These are phyloP conservation scores for Hestina assimilis DNA, from an alignment of 1,140 invertebrate species.

Conservation along the genomic window DNA sequence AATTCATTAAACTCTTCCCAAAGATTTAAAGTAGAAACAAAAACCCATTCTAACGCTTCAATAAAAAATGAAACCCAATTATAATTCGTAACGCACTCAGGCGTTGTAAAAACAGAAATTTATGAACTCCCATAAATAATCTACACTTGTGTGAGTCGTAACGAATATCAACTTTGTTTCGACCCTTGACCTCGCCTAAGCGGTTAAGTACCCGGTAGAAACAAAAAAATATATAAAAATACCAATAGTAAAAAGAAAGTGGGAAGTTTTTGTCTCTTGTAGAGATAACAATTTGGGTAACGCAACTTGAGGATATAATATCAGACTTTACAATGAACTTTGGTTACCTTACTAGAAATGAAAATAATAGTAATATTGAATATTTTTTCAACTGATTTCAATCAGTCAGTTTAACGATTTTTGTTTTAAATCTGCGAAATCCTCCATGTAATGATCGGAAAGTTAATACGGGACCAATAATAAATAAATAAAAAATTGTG, in stretches of 20 bases:
- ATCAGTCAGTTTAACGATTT: no score
- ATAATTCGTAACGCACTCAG: slow-evolving; percentile 21
- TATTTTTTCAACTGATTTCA: no score
- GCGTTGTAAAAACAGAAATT: slow-evolving; percentile 23
- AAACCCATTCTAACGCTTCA: slow-evolving; percentile 23
- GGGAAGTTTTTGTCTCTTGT: slow-evolving; percentile 61
- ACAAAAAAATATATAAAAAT: slow-evolving; percentile 51
- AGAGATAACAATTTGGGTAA: slow-evolving; percentile 63
- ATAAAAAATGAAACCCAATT: slow-evolving; percentile 40
- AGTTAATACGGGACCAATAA: no score
- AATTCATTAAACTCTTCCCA: slow-evolving; percentile 6
- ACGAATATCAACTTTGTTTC: slow-evolving; percentile 47
- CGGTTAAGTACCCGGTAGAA: slow-evolving; percentile 32
- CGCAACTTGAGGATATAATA: no score
- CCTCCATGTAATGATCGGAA: no score
- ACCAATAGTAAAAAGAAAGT: slow-evolving; percentile 64
- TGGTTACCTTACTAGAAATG: no score
- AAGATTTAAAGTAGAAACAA: slow-evolving; percentile 15
- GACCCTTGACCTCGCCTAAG: slow-evolving; percentile 45
- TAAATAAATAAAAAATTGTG: no score
- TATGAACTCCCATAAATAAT: slow-evolving; percentile 41
- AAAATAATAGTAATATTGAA: no score
- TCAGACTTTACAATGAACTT: no score
- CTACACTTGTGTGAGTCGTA: slow-evolving; percentile 37
- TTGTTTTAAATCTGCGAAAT: no score